Evolutionary conservation across 2,888 invertebrate genomes (phyloP).

Genomic region (Mechanitis messenoides): DNA sequence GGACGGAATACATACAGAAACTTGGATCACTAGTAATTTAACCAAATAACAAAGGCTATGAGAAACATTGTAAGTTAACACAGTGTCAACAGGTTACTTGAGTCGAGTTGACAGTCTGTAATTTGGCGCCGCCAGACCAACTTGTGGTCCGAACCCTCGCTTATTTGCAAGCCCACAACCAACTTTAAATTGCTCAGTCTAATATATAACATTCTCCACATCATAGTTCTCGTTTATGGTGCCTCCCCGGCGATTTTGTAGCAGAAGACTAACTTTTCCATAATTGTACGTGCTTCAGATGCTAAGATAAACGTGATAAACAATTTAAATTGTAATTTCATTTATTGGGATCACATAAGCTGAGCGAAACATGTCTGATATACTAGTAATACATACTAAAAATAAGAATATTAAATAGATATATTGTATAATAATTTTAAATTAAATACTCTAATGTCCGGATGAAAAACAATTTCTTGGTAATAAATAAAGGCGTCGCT

Average conservation of each 20-base stretch:
- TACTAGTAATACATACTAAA: too few relatives aligned
- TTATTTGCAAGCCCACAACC: slow-evolving; percentile 63
- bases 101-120: slow-evolving; percentile 68
- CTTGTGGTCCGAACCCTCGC: slow-evolving; percentile 55
- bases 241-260: slow-evolving; percentile 45
- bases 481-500: slow-evolving; percentile 27
- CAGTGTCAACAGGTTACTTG: slow-evolving; percentile 72
- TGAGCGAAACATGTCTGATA: too few relatives aligned
- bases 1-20: slow-evolving; percentile 15
- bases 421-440: slow-evolving; percentile 57
- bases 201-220: slow-evolving; percentile 56
- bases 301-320: not conserved
- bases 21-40: slow-evolving; percentile 46
- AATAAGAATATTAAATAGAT: too few relatives aligned
- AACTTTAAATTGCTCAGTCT: slow-evolving; percentile 64
- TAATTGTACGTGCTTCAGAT: not conserved
- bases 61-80: slow-evolving; percentile 53
- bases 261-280: slow-evolving; percentile 33
- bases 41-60: slow-evolving; percentile 47
- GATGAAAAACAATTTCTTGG: slow-evolving; percentile 62
- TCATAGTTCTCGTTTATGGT: slow-evolving; percentile 49
- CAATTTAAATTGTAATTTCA: slow-evolving; percentile 20
- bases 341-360: slow-evolving; percentile 19
- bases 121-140: slow-evolving; percentile 62
- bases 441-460: slow-evolving; percentile 55